Evolutionary conservation across 2,797 vertebrate species (phyloP).

Genomic region (Scarus forsteni): DNA sequence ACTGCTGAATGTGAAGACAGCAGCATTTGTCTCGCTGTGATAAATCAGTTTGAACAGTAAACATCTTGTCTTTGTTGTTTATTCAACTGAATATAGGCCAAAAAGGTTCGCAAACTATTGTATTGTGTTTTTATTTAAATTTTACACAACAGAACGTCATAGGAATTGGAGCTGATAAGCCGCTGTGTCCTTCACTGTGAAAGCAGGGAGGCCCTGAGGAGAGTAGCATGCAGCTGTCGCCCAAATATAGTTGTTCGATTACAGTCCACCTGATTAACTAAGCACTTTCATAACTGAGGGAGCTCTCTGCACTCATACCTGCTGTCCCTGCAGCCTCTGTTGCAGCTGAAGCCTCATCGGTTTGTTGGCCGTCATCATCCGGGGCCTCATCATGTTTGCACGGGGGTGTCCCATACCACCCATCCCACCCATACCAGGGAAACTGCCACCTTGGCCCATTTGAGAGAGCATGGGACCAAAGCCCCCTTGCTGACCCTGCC

Average conservation of each 20-base stretch:
- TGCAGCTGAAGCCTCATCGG: constrained; percentile 96
- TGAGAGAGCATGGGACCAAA: constrained; percentile 85
- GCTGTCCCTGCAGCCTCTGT: constrained; percentile 96
- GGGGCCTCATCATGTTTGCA: constrained; percentile 88
- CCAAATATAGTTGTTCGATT: no score
- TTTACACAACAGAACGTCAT: no score
- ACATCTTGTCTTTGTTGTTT: no score
- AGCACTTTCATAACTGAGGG: background rate
- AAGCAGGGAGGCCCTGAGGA: no score
- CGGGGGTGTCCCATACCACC: constrained; percentile 90
- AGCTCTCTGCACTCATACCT: constrained; percentile 80
- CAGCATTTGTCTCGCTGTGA: constrained; percentile 71
- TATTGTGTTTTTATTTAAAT: no score
- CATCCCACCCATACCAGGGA: constrained; percentile 89
- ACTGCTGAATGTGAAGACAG: constrained; percentile 86
- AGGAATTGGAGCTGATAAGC: no score
- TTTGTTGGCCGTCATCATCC: constrained; percentile 91
- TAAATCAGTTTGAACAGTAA: background rate
- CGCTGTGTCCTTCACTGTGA: no score
- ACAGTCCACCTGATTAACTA: no score
- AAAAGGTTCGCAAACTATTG: no score
- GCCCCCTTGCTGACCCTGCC: constrained; percentile 81
- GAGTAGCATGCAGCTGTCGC: no score
- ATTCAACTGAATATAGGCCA: no score
- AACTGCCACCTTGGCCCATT: constrained; percentile 89